A percentile compares a stretch with the other conserved stretches of the same genome.
Evolutionary conservation across 2,888 invertebrate genomes (phyloP).

Genomic region (Volucella zonaria): DNA sequence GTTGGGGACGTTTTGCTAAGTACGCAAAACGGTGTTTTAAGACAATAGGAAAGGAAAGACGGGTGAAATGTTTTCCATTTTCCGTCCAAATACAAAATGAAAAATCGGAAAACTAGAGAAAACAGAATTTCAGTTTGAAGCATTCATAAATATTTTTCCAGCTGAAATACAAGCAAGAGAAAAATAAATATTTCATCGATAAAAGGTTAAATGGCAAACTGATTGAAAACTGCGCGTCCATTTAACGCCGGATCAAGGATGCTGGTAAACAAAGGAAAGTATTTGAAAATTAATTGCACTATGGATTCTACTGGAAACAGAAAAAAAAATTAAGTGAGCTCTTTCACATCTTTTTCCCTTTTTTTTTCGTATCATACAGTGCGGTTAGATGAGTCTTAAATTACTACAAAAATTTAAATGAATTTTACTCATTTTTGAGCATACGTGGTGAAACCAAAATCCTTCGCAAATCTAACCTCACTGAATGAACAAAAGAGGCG

Average conservation of each 20-base stretch:
- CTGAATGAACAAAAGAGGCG: too few relatives aligned
- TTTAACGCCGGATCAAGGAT: neutral
- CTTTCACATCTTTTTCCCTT: neutral
- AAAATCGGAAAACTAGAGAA: neutral
- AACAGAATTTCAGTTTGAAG: too few relatives aligned
- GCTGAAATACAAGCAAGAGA: constrained; percentile 2
- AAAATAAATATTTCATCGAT: constrained; percentile 38
- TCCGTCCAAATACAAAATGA: neutral
- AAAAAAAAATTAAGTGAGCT: neutral
- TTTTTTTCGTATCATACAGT: neutral
- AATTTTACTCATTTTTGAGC: too few relatives aligned
- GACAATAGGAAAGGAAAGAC: too few relatives aligned
- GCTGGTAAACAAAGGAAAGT: neutral
- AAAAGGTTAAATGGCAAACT: constrained; percentile 22
- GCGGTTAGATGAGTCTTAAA: neutral
- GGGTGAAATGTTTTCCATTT: neutral
- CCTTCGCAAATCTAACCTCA: too few relatives aligned
- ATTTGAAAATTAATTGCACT: constrained; percentile 16
- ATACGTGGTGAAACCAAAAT: too few relatives aligned
- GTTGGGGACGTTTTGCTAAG: too few relatives aligned
- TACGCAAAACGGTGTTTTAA: too few relatives aligned
- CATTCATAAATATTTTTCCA: neutral
- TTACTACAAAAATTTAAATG: neutral
- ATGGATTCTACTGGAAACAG: neutral
- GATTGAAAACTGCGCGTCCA: neutral